Evolutionary conservation across 2,797 vertebrate genomes (phyloP).

Genomic region (Aselliscus stoliczkanus): DNA sequence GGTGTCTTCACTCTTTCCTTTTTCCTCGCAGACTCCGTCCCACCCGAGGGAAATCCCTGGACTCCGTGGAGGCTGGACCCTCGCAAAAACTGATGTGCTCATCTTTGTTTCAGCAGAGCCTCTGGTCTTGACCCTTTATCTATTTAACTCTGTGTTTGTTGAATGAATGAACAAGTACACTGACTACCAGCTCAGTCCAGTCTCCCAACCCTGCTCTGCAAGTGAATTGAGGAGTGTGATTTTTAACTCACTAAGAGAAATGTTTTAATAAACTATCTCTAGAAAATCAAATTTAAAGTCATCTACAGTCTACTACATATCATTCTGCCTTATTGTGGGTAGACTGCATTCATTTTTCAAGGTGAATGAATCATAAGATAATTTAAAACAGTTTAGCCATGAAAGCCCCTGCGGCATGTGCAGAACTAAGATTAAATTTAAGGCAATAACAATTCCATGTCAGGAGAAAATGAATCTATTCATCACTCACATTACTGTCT

Average conservation of each 20-base stretch:
- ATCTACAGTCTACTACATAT: background rate
- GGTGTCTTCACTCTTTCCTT: too few relatives aligned
- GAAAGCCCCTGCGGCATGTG: slow-evolving; percentile 47
- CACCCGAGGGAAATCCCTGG: too few relatives aligned
- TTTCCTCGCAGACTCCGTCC: too few relatives aligned
- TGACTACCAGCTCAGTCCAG: background rate
- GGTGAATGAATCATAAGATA: slow-evolving; percentile 24
- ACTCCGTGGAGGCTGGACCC: too few relatives aligned
- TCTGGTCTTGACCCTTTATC: background rate
- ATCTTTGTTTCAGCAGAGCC: background rate
- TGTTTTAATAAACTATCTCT: slow-evolving; percentile 20
- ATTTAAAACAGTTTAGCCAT: slow-evolving; percentile 57
- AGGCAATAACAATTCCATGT: slow-evolving; percentile 46
- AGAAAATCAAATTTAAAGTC: slow-evolving; percentile 36
- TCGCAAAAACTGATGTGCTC: background rate
- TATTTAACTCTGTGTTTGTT: background rate
- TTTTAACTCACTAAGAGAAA: background rate
- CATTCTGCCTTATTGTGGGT: background rate
- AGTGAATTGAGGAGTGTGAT: background rate
- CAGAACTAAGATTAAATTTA: slow-evolving; percentile 55
- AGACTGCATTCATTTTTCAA: slow-evolving; percentile 45
- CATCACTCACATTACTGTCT: slow-evolving; percentile 39
- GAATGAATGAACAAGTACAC: background rate
- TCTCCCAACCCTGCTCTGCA: background rate
- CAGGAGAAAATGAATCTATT: slow-evolving; percentile 50